Evolutionary conservation across 2,797 vertebrate genomes (phyloP).

Genomic region (Melanogrammus aeglefinus): DNA sequence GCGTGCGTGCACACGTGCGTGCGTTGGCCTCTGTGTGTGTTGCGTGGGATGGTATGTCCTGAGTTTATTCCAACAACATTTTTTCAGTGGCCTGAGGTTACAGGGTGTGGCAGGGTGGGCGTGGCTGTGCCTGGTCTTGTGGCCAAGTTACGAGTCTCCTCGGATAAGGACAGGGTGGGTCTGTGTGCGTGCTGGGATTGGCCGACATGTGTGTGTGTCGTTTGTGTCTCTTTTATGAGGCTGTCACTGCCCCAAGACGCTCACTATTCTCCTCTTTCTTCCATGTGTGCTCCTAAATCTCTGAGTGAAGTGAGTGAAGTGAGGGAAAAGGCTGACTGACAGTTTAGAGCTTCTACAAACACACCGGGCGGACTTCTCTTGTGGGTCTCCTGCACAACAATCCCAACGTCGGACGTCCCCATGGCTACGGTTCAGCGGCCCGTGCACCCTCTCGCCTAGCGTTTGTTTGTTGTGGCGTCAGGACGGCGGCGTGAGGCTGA

Average conservation of each 20-base stretch:
- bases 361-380: neutral
- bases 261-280: conserved; percentile 5
- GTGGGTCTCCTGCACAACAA: neutral
- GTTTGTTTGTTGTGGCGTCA: too few relatives aligned
- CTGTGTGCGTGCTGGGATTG: neutral
- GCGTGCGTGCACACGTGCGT: neutral
- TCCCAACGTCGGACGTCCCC: neutral
- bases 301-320: neutral
- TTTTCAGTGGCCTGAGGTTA: conserved; percentile 23
- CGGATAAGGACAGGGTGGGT: conserved; percentile 3
- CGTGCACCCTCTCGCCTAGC: too few relatives aligned
- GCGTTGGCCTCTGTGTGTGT: too few relatives aligned
- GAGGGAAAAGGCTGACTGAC: neutral
- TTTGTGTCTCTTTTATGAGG: conserved; percentile 15
- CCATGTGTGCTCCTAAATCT: neutral
- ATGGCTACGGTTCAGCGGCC: too few relatives aligned
- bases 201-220: conserved; percentile 16
- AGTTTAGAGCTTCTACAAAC: neutral
- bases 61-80: neutral
- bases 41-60: neutral
- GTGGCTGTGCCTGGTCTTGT: conserved; percentile 21
- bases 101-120: conserved; percentile 18
- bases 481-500: neutral
- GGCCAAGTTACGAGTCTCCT: conserved; percentile 13
- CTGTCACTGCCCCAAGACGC: conserved; percentile 17